Evolutionary conservation across 2,797 vertebrate species (phyloP), one percentile per base, ranked within the genome.

Genomic region (Smutsia gigantea): DNA sequence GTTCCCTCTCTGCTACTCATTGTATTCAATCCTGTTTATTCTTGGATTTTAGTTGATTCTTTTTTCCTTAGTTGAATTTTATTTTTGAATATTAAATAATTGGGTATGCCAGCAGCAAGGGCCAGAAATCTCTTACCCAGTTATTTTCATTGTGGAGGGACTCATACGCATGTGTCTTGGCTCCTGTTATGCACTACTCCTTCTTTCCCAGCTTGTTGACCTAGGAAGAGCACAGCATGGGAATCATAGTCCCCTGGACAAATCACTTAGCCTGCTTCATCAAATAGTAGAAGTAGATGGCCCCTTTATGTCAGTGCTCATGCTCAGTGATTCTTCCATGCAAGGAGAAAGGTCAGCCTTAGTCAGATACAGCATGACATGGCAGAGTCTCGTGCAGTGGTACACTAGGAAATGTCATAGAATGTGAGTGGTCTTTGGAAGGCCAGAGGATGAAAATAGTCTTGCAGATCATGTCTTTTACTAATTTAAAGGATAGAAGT

Each of bases 1-100:
- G 97, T 97, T 95, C 98, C 97, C 97, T 87, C 97, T 85, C 98
- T 98, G 17, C 96, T 98, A 97, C 95, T 89, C 94, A 0, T 81
- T 57, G 12, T 37, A 23, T 78, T 66, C 37, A 63, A 0, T 92
- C 31, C 23, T 63, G 1, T 84, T 79, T 9, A 63, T 61, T 69
- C 69, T 66, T 42, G 57, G 53, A 18, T 93, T 57, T 68, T 71
- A 64, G 18, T 72, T 46, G 13, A 3, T 31, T 18, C 77, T 93
- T 63, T 19, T 68, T 19, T 18, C 2, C n/a, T 34, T 6, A 68
- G 23, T 68, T 85, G 37, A 74, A 69, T 87, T 90, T 92, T 88
- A n/a, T 92, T 49, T 85, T 79, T 81, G 77, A 34, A 51, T 90
- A 15, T 78, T 94, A 57, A 42, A 18, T 91, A 25, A 5, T 78